Evolutionary conservation across 2,797 vertebrate species (phyloP).

Genomic region (Hybognathus amarus): DNA sequence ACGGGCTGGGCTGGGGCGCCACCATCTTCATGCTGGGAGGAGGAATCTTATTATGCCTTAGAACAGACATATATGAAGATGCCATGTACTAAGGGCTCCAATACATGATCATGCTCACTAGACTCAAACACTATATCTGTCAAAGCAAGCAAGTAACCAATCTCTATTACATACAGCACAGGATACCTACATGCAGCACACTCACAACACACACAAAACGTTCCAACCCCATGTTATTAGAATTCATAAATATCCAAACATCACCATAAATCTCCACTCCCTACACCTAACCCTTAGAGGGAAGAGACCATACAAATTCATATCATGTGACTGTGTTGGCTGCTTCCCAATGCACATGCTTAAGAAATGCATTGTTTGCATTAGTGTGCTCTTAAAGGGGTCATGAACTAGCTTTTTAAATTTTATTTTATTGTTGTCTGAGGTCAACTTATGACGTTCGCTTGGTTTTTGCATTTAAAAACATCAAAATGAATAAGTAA

Average conservation of each 20-base stretch:
- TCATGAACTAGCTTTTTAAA: too few relatives aligned
- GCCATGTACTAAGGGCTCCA: conserved; percentile 74
- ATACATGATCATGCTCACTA: conserved; percentile 5
- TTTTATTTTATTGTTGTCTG: too few relatives aligned
- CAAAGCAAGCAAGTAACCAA: neutral
- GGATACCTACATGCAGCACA: neutral
- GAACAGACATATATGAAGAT: conserved; percentile 81
- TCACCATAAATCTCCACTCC: neutral
- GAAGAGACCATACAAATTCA: neutral
- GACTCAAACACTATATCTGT: conserved; percentile 36
- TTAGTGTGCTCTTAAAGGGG: neutral
- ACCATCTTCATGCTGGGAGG: conserved; percentile 86
- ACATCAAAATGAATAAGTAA: too few relatives aligned
- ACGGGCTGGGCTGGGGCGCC: conserved; percentile 85
- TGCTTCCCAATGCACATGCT: neutral
- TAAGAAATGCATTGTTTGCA: neutral
- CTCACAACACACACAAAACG: neutral
- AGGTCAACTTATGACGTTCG: too few relatives aligned
- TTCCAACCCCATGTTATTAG: neutral
- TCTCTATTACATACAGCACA: neutral
- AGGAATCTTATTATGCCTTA: conserved; percentile 84
- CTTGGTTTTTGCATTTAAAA: too few relatives aligned
- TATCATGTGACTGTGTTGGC: neutral
- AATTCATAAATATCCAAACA: neutral
- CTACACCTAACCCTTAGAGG: too few relatives aligned